Evolutionary conservation across 2,113 vertebrate genomes (phyloP).

Genomic region (Coryphaenoides rupestris): DNA sequence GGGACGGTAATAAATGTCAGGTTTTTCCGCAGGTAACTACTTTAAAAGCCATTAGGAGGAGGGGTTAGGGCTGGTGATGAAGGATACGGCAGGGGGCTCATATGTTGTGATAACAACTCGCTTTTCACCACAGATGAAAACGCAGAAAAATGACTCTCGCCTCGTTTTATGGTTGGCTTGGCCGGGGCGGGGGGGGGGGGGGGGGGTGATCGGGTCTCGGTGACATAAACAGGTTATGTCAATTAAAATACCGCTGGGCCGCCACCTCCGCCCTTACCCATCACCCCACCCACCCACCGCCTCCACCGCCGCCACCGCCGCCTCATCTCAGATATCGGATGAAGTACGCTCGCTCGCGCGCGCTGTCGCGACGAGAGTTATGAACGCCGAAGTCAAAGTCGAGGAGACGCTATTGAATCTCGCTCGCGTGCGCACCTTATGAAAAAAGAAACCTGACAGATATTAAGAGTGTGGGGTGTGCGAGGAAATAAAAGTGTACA

Average conservation of each 20-base stretch:
- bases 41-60: conserved; percentile 95
- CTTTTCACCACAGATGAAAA: conserved; percentile 38
- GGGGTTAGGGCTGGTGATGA: conserved; percentile 44
- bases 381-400: background rate
- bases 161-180: conserved; percentile 73
- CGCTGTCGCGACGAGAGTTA: background rate
- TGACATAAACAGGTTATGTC: conserved; percentile 76
- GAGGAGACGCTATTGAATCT: background rate
- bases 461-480: conserved; percentile 21
- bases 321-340: background rate
- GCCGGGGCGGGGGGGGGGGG: conserved; percentile 21
- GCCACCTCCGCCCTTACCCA: background rate
- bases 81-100: conserved; percentile 62
- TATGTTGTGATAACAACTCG: conserved; percentile 83
- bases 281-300: too few species aligned
- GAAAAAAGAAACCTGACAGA: conserved; percentile 12
- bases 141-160: conserved; percentile 58
- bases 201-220: conserved; percentile 80
- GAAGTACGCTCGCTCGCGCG: background rate
- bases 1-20: conserved; percentile 96
- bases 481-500: too few species aligned
- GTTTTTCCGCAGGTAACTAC: conserved; percentile 93
- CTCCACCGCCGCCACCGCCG: too few species aligned
- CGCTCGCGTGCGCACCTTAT: background rate
- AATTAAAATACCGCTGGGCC: conserved; percentile 36